Conservation (phyloP, 2,888 invertebrate species). For the Melieria picta region DNA sequence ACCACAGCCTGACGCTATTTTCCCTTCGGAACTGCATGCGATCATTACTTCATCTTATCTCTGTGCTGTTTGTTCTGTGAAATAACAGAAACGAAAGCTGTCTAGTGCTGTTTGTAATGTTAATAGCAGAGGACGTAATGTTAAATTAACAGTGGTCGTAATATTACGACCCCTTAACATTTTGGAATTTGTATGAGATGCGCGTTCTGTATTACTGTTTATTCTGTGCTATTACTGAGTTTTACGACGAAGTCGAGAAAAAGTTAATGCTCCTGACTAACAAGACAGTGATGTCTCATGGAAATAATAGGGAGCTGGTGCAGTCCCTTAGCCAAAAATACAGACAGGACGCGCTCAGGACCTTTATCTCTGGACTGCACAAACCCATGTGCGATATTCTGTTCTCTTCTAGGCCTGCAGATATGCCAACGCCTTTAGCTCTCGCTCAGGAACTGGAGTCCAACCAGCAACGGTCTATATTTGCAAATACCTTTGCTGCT, state of each 20-base stretch:
- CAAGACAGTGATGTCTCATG: conserved; percentile 25
- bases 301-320: conserved; percentile 3
- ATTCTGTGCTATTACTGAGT: too few relatives aligned
- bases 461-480: not conserved
- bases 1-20: too few relatives aligned
- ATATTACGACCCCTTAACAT: too few relatives aligned
- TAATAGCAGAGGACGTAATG: too few relatives aligned
- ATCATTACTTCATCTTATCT: too few relatives aligned
- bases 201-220: too few relatives aligned
- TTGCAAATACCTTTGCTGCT: not conserved
- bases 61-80: too few relatives aligned
- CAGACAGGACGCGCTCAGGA: conserved; percentile 23
- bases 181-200: too few relatives aligned
- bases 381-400: conserved; percentile 19
- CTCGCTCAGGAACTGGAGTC: conserved; percentile 15
- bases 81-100: too few relatives aligned
- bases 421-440: conserved; percentile 13
- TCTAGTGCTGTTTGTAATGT: too few relatives aligned
- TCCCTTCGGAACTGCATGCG: too few relatives aligned
- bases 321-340: conserved; percentile 24
- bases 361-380: conserved; percentile 26
- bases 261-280: conserved; percentile 20
- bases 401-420: conserved; percentile 11
- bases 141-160: too few relatives aligned
- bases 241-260: conserved; percentile 21